Evolutionary conservation across 1,140 invertebrate species (phyloP), one percentile per base, ranked within the genome.

Genomic region (Agraylea sexmaculata): DNA sequence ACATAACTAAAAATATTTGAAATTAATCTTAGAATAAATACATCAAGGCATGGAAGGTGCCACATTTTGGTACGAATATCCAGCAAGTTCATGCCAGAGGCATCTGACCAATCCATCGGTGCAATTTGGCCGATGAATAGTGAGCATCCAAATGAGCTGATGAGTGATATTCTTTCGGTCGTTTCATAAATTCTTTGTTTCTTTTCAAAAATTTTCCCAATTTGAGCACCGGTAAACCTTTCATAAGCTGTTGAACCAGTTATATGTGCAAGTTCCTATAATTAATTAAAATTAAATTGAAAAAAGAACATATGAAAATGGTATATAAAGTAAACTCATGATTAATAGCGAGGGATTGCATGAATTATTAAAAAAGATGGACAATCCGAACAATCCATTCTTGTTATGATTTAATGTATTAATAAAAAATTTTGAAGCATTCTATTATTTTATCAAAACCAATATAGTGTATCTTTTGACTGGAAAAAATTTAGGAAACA

Each of bases 21-120:
- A 46, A 43, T 15, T 6, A 7, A 31, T 31, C 13, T 31, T 31
- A 31, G 7, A 8, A 8, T 5, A 16, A 34, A 56, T 5, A 69
- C 83, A 62, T 88, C 70, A 4, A 94, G 58, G 53, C 87, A 79
- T 15, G 71, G 54, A 20, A 75, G 57, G 42, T 77, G 72, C 93
- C 91, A 97, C 27, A 68, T 65, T 66, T 84, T 86, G 0, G 58
- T 73, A 21, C 63, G 70, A 25, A 97, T 88, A 59, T 97, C 78
- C 40, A 98, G 64, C 11, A 98, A 68, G 65, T 98, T 97, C 91
- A 95, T 98, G 19, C 93, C 94, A 3, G 91, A 95, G 1, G 80
- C 92, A 68, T 97, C 93, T 1, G 87, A 78, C 45, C 74, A 74
- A 60, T 97, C 94, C 33, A 97, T 92, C 0, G 85, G 78, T 0